Base-by-base conservation (phyloP, 2,797 vertebrate genomes). In the Esox lucius region DNA sequence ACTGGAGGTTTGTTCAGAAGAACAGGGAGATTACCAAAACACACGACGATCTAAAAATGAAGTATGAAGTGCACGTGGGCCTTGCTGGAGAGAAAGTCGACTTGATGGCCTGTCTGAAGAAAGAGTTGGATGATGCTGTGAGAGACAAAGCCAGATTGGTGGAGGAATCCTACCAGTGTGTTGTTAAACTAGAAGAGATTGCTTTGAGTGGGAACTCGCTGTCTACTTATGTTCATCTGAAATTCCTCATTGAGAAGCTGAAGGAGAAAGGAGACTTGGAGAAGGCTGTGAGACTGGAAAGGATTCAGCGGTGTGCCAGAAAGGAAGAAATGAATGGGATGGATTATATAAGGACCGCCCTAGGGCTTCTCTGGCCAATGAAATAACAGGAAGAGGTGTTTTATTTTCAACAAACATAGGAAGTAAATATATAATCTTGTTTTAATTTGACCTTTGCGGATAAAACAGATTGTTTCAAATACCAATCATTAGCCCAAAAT, bases 171-270 rank as follows among this genome's bases (percentile, higher is more conserved):
- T 73, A 31, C 61, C 59, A 73, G 61, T 65, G 22, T 46, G 46
- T 73, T 64, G 7, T 65, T 24, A 26, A 62, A 24, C 61, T 73
- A 61, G 72, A 73, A 16, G 4, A 64, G 35, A 73, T 62, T 7
- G 53, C 53, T 56, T 33, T 72, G 31, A 62, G 33, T 11, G n/a
- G 35, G 0, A 26, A 65, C 33, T 28, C 72, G 4, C 35, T 64
- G n/a, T 64, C n/a, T 22, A 73, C 59, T 19, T 0, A 12, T 15
- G 42, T 48, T 2, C 72, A 73, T 26, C 31, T 73, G 61, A 46
- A 66, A 42, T 66, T 66, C 17, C 42, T 73, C 15, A 73, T 73
- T 48, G 61, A 51, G 6, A 31, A 22, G 15, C 4, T 67, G 26
- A 66, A 51, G 17, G 71, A 64, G 19, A 48, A n/a, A 16, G 24